phyloP scores from a whole-genome alignment of 2,888 invertebrate species.

The Nebria brevicollis region DNA sequence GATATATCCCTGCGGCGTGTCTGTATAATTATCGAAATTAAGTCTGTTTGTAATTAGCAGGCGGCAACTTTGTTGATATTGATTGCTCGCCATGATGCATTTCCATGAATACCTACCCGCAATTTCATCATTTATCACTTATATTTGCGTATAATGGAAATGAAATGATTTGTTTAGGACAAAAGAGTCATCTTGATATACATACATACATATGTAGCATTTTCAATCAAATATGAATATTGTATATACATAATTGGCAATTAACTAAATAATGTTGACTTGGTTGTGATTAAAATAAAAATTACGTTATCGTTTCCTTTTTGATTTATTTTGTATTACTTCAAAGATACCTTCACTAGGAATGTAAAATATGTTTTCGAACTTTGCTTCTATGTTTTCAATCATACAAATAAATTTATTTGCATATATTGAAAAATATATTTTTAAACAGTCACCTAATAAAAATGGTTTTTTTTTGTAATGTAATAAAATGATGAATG shows the following conservation, averaged over 20 bases:
- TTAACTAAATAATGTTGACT: background rate
- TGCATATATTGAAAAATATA: background rate
- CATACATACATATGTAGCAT: too few species aligned
- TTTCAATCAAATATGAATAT: too few species aligned
- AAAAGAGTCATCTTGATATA: too few species aligned
- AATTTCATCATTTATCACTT: background rate
- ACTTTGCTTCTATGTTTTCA: constrained; percentile 11
- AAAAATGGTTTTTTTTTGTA: too few species aligned
- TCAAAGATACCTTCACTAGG: background rate
- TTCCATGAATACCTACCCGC: background rate
- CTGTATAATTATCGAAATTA: constrained; percentile 34
- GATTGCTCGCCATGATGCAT: constrained; percentile 12
- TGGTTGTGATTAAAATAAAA: background rate
- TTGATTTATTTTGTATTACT: constrained; percentile 9
- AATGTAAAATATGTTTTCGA: constrained; percentile 27
- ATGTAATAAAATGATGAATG: background rate
- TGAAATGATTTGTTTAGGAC: too few species aligned
- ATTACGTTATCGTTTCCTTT: background rate
- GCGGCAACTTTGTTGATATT: constrained; percentile 31
- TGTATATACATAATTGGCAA: too few species aligned
- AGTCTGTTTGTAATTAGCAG: constrained; percentile 34
- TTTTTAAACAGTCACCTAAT: too few species aligned
- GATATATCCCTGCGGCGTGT: constrained; percentile 8
- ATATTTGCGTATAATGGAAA: too few species aligned
- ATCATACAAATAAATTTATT: background rate